These are phyloP conservation scores for Montipora foliosa DNA, from an alignment of 64 coral and sea anemone species.

Conservation along the genomic window DNA sequence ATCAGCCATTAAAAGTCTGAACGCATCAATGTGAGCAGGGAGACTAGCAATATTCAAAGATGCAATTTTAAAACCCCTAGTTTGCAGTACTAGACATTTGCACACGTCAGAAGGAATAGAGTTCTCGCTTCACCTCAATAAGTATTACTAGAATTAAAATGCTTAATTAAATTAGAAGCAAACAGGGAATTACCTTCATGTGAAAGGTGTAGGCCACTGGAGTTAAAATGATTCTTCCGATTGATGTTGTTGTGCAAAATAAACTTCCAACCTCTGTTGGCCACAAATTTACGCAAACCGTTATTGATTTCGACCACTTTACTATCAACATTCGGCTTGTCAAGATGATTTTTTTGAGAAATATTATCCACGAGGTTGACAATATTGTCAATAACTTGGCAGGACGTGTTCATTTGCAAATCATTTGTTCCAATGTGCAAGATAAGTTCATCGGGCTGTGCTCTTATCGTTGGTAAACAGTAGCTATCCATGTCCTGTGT, in stretches of 20 bases:
- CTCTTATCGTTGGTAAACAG: conserved; percentile 1
- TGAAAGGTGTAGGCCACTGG: too few relatives aligned
- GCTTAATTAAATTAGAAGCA: too few relatives aligned
- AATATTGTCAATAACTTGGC: conserved; percentile 36
- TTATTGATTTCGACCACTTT: conserved; percentile 35
- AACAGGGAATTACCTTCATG: too few relatives aligned
- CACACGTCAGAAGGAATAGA: too few relatives aligned
- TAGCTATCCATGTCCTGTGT: conserved; percentile 45
- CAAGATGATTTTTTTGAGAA: conserved; percentile 38
- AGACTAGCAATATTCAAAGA: too few relatives aligned
- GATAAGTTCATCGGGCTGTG: conserved; percentile 33
- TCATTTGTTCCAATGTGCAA: conserved; percentile 46
- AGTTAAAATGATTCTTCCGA: conserved; percentile 47
- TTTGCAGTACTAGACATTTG: too few relatives aligned
- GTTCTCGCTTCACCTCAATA: too few relatives aligned
- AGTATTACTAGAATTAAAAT: too few relatives aligned
- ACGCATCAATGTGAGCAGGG: too few relatives aligned
- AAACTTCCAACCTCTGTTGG: conserved; percentile 45
- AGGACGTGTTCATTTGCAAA: conserved; percentile 6
- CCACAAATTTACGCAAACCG: conserved; percentile 23
- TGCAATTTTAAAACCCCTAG: too few relatives aligned
- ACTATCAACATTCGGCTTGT: conserved; percentile 48
- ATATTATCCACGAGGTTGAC: conserved; percentile 14
- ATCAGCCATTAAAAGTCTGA: too few relatives aligned
- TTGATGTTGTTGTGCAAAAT: conserved; percentile 56